Evolutionary conservation across 2,113 vertebrate genomes (phyloP), one percentile per base, ranked within the genome.

Genomic region (Opisthocomus hoazin): DNA sequence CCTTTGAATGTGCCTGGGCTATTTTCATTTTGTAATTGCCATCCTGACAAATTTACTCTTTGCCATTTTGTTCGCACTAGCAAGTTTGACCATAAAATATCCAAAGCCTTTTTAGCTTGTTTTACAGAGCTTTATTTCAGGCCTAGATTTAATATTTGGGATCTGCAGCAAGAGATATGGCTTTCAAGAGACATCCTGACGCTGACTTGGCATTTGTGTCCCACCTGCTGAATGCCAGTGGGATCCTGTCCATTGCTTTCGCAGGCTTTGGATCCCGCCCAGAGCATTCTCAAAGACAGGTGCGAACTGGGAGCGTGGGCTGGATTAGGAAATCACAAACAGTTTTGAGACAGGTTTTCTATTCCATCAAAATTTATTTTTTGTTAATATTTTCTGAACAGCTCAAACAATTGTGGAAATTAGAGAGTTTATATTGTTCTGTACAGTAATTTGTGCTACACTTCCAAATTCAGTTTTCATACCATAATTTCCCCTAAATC

Each of bases 231-330:
- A 94, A 95, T 95, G 95, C 81, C 93, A 94, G 69, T 94, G 94
- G 92, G 95, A 92, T 89, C 94, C 77, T 79, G 65, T 93, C 96
- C 96, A 96, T 92, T 73, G 89, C 94, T 94, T 97, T 97, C 89
- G 96, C 30, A 91, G 92, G 53, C 84, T 79, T 97, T 96, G 96
- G 95, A 96, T 94, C 65, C 70, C 19, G 76, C 90, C 95, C 95
- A 96, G 95, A 61, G 73, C 48, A 79, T 74, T 96, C 80, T 94
- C 92, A 94, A 93, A 94, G 88, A 84, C 0, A 0, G 48, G 64
- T 68, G 37, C 70, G 43, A 90, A 89, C 29, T 41, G 57, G 43
- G 57, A 89, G 20, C 6, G 2, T 68, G 73, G 60, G 45, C 23
- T 87, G 73, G 51, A 86, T 84, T 87, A 84, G 89, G 57, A 93